Evolutionary conservation across 2,888 invertebrate genomes (phyloP).

Genomic region (Chrysolina americana): DNA sequence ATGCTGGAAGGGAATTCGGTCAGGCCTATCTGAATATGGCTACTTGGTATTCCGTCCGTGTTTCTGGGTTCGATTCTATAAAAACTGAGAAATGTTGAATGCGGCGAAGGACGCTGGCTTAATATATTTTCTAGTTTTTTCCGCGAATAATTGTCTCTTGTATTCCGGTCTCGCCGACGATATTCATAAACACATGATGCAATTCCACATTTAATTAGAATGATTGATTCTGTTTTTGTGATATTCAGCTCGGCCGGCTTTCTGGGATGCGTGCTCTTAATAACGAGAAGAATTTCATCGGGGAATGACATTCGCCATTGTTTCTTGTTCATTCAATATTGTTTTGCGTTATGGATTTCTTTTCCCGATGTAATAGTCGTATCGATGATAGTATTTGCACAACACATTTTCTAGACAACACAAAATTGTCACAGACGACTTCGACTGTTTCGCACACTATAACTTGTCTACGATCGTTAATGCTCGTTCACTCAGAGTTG

Average conservation of each 20-base stretch:
- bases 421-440: no score
- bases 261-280: not conserved
- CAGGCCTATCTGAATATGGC: conserved; percentile 58
- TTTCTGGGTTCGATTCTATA: conserved; percentile 54
- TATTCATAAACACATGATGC: conserved; percentile 48
- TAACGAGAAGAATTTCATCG: no score
- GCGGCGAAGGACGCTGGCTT: conserved; percentile 46
- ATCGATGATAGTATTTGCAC: no score
- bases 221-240: conserved; percentile 40
- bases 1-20: conserved; percentile 52
- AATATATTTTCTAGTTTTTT: conserved; percentile 49
- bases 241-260: not conserved
- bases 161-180: conserved; percentile 39
- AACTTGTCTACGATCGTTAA: no score
- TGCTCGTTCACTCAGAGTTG: no score
- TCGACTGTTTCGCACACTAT: no score
- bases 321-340: no score
- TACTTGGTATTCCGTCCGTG: conserved; percentile 55
- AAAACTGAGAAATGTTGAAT: conserved; percentile 55
- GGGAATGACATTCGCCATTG: no score
- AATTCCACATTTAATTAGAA: conserved; percentile 46
- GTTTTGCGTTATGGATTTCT: no score
- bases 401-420: no score
- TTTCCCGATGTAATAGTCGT: no score
- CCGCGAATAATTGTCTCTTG: conserved; percentile 49